phyloP scores from a whole-genome alignment of 2,113 vertebrate genomes.

The Mola mola region DNA sequence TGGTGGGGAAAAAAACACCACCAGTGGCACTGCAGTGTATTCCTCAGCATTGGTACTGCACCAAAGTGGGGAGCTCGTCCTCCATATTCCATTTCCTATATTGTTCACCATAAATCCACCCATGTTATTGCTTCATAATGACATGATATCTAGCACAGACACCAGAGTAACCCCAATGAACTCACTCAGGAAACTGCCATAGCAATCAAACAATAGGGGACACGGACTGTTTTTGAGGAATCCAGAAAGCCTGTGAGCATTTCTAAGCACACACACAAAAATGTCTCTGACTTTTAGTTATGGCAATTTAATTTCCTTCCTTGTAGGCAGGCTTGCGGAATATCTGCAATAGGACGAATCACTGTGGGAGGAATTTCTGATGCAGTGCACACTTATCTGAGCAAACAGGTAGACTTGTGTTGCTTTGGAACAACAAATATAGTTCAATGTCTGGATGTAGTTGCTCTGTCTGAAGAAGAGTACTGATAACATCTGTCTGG shows the following conservation, averaged over 20 bases:
- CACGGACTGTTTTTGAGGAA: conserved; percentile 10
- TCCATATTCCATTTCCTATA: conserved; percentile 47
- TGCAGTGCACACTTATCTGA: conserved; percentile 12
- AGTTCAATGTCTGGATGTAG: too few species aligned
- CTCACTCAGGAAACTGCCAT: conserved; percentile 13
- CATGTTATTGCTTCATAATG: conserved; percentile 12
- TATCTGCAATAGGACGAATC: too few species aligned
- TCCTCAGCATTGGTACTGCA: conserved; percentile 78
- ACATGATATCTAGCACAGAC: conserved; percentile 11
- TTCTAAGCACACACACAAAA: neutral
- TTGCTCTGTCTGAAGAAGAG: too few species aligned
- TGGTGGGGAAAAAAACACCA: conserved; percentile 79
- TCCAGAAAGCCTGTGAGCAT: conserved; percentile 1
- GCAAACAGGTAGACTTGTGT: conserved; percentile 16
- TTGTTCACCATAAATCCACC: conserved; percentile 26
- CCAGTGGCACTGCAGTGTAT: conserved; percentile 81
- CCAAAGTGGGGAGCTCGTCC: conserved; percentile 70
- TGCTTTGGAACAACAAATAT: conserved; percentile 19
- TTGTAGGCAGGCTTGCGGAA: neutral
- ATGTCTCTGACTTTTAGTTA: neutral
- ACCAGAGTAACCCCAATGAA: conserved; percentile 5
- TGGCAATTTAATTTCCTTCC: neutral
- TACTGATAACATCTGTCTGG: conserved; percentile 6
- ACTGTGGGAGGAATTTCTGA: conserved; percentile 10
- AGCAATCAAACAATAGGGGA: conserved; percentile 19